These are phyloP conservation scores for Noctua janthina DNA, from an alignment of 2,888 invertebrate genomes.

Conservation along the genomic window DNA sequence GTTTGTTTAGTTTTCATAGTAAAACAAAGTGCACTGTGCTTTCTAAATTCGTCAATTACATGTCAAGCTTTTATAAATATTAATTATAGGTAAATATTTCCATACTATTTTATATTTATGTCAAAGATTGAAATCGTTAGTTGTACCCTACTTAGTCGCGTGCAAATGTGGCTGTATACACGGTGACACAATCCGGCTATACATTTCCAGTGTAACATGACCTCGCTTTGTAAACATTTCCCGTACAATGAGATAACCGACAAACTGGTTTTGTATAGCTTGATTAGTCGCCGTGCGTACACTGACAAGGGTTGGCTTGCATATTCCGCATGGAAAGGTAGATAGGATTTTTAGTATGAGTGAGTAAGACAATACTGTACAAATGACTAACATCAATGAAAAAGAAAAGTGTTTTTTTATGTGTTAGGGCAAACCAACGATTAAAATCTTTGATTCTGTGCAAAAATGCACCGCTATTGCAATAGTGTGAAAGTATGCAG, in stretches of 20 bases:
- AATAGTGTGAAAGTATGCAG: background rate
- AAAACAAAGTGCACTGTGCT: constrained; percentile 13
- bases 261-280: too few relatives aligned
- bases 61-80: constrained; percentile 28
- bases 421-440: background rate
- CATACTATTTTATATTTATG: background rate
- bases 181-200: too few relatives aligned
- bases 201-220: too few relatives aligned
- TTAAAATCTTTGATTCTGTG: background rate
- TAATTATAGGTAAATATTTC: constrained; percentile 1
- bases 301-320: background rate
- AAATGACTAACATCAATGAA: background rate
- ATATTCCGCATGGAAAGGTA: background rate
- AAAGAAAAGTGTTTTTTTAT: background rate
- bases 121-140: constrained; percentile 1
- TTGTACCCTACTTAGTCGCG: background rate
- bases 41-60: constrained; percentile 49
- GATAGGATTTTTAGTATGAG: background rate
- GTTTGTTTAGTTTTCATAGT: background rate
- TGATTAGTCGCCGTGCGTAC: background rate
- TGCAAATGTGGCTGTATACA: background rate
- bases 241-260: too few relatives aligned
- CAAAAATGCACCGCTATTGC: constrained; percentile 5
- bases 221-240: too few relatives aligned
- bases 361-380: background rate